phyloP scores from a whole-genome alignment of 2,888 invertebrate species.

The Zeuzera pyrina region DNA sequence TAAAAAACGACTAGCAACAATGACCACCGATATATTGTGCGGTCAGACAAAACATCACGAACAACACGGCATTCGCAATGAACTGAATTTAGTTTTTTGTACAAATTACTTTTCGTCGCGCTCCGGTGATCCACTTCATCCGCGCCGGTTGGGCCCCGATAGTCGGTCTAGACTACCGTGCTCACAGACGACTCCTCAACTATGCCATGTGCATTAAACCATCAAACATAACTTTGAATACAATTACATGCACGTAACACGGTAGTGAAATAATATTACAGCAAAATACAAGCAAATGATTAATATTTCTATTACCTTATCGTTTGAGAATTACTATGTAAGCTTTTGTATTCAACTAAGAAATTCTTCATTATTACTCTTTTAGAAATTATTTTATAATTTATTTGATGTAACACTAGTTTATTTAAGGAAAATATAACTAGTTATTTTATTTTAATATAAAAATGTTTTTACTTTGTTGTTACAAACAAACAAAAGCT shows the following conservation, averaged over 20 bases:
- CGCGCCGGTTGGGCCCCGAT: slow-evolving; percentile 42
- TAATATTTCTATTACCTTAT: slow-evolving; percentile 30
- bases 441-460: too few species aligned
- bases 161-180: slow-evolving; percentile 19
- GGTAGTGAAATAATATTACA: background rate
- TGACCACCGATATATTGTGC: slow-evolving; percentile 67
- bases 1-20: slow-evolving; percentile 66
- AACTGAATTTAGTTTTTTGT: slow-evolving; percentile 71
- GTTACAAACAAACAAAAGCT: too few species aligned
- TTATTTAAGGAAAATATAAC: too few species aligned
- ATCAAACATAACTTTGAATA: too few species aligned
- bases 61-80: slow-evolving; percentile 64
- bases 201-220: slow-evolving; percentile 14
- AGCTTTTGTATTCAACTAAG: slow-evolving; percentile 51
- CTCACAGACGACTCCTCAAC: slow-evolving; percentile 31
- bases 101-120: slow-evolving; percentile 69
- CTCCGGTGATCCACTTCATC: slow-evolving; percentile 64
- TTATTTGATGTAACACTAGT: too few species aligned
- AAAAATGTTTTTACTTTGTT: too few species aligned
- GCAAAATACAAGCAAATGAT: slow-evolving; percentile 11
- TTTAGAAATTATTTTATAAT: too few species aligned
- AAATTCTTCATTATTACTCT: slow-evolving; percentile 58
- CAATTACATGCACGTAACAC: too few species aligned
- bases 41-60: slow-evolving; percentile 68
- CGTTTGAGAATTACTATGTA: slow-evolving; percentile 36